phyloP scores from a whole-genome alignment of 1,140 invertebrate genomes.

The Lysiphlebus fabarum region DNA sequence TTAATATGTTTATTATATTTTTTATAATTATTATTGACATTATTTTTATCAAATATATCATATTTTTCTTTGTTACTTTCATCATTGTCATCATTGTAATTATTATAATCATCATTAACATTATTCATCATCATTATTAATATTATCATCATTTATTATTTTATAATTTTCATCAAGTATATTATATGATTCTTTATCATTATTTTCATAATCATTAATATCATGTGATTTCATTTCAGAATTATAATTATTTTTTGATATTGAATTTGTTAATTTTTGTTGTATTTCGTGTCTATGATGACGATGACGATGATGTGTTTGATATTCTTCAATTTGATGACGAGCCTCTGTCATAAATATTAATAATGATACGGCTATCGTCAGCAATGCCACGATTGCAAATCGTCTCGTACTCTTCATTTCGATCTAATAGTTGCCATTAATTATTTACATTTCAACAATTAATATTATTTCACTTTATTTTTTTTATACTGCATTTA shows the following conservation, averaged over 20 bases:
- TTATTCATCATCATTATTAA: conserved; percentile 21
- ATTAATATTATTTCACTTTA: no score
- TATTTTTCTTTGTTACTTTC: not conserved
- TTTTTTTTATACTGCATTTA: no score
- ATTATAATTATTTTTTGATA: not conserved
- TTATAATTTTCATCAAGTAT: no score
- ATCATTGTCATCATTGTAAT: not conserved
- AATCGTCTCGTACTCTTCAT: conserved; percentile 22
- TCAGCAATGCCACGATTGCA: conserved; percentile 16
- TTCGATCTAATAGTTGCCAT: conserved; percentile 14
- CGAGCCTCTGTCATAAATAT: conserved; percentile 5
- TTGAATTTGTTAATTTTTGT: not conserved
- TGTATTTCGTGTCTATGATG: conserved; percentile 21
- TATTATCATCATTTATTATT: no score
- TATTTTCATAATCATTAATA: not conserved
- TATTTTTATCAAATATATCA: not conserved
- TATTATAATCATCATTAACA: conserved; percentile 24
- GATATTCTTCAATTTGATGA: conserved; percentile 17
- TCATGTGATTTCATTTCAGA: not conserved
- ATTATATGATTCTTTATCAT: not conserved
- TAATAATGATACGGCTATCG: conserved; percentile 20
- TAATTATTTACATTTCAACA: conserved; percentile 19
- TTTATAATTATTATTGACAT: not conserved
- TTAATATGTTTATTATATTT: not conserved
- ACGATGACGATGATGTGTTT: conserved; percentile 18